A percentile compares a stretch with the other conserved stretches of the same genome.
phyloP scores from a whole-genome alignment of 2,113 vertebrate species.

The Lampris megalopsis region DNA sequence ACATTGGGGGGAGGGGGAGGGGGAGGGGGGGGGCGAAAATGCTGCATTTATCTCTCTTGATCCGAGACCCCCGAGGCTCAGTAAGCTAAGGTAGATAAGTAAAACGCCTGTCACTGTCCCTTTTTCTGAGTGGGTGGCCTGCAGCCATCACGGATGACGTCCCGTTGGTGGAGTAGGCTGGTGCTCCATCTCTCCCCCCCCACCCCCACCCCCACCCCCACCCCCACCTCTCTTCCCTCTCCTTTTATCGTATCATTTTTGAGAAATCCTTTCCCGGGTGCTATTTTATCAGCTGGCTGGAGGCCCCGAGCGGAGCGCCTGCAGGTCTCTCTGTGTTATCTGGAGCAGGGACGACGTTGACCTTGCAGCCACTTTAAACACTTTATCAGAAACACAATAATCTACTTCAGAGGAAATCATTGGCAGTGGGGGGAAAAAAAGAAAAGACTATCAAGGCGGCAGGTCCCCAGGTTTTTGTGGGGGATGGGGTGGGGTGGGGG shows the following conservation, averaged over 20 bases:
- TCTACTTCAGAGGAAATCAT: slow-evolving; percentile 62
- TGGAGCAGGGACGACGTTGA: slow-evolving; percentile 71
- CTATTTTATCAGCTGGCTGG: slow-evolving; percentile 72
- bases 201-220: slow-evolving; percentile 19
- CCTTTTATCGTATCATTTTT: slow-evolving; percentile 59
- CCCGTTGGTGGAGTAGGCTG: slow-evolving; percentile 49
- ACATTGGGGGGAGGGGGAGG: background rate
- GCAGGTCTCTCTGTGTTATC: slow-evolving; percentile 67
- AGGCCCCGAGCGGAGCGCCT: slow-evolving; percentile 52
- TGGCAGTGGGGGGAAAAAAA: slow-evolving; percentile 22
- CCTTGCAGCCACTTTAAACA: slow-evolving; percentile 74
- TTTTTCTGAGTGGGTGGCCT: slow-evolving; percentile 63
- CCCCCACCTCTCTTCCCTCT: slow-evolving; percentile 16
- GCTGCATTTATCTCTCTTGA: slow-evolving; percentile 60
- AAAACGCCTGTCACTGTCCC: slow-evolving; percentile 57
- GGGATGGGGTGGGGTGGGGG: slow-evolving; percentile 9
- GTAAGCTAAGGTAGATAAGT: slow-evolving; percentile 64
- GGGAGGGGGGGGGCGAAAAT: background rate
- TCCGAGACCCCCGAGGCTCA: slow-evolving; percentile 49
- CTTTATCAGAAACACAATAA: slow-evolving; percentile 75
- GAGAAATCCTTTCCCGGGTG: slow-evolving; percentile 48
- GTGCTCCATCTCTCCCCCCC: slow-evolving; percentile 47
- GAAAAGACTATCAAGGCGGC: slow-evolving; percentile 26
- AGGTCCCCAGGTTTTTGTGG: slow-evolving; percentile 29
- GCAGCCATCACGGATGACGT: slow-evolving; percentile 67